These are phyloP conservation scores for Sebastiscus tertius DNA, from an alignment of 2,797 vertebrate genomes.

Conservation along the genomic window DNA sequence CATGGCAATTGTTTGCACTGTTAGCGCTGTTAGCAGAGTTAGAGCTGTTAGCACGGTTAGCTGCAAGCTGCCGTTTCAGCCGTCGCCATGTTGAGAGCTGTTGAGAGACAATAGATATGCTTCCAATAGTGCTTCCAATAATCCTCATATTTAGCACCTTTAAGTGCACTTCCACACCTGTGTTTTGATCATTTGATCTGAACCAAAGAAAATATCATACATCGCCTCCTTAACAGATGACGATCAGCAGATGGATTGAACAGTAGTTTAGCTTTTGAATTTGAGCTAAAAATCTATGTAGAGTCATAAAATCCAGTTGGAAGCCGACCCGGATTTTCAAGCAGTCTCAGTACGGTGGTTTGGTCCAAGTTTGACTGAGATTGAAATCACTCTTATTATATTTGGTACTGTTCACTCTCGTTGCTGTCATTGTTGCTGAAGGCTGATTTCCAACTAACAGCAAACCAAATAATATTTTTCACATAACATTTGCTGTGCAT, in stretches of 20 bases:
- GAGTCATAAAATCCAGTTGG: background rate
- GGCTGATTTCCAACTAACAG: background rate
- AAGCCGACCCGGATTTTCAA: background rate
- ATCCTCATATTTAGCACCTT: background rate
- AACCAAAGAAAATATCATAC: background rate
- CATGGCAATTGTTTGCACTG: too few species aligned
- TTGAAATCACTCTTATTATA: background rate
- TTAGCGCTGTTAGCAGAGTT: too few species aligned
- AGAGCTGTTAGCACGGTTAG: too few species aligned
- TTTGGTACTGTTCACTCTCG: background rate
- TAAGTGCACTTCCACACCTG: background rate
- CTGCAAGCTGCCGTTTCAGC: too few species aligned
- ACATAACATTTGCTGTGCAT: background rate
- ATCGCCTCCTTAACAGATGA: background rate
- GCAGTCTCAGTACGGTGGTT: background rate
- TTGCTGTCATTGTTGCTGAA: background rate
- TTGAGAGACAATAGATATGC: too few species aligned
- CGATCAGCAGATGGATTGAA: background rate
- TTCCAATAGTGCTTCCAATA: too few species aligned
- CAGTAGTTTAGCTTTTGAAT: background rate
- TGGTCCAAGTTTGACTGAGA: background rate
- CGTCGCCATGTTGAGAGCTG: too few species aligned
- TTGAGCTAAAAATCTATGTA: background rate
- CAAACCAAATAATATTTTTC: background rate
- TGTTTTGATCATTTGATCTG: background rate